Evolutionary conservation across 2,113 vertebrate species (phyloP), one percentile per base, ranked within the genome.

Genomic region (Alethe castanea): DNA sequence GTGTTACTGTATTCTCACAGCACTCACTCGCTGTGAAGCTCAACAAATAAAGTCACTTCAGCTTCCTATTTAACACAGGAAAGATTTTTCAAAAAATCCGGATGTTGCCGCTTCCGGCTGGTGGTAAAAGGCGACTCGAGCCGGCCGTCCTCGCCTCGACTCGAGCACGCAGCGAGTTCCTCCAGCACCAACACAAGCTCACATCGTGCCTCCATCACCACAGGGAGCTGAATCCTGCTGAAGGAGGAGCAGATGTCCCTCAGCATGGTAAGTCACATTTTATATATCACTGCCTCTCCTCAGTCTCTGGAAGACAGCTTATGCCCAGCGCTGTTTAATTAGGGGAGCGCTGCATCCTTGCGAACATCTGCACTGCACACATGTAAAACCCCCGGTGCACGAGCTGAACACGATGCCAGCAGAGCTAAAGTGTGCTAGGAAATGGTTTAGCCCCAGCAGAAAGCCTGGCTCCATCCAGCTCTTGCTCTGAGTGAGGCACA

Each of bases 311-410:
- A 2, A 82, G 47, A 40, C 74, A 80, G 73, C 91, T 71, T 29
- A 11, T 69, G 82, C 40, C 38, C 79, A 6, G 70, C 38, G 1
- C 19, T 74, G 91, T 40, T 90, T 89, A 85, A 88, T 83, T 59
- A 91, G 72, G 13, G 64, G 74, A 48, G 14, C 6, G 3, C 31
- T 5, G 86, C 50, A 86, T 52, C 94, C 94, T 72, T 13, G 81
- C 40, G 18, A 94, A 96, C 96, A 96, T 93, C 96, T 97, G 96
- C 77, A 81, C 93, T 8, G 11, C n/a, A 70, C 80, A 92, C 94
- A 65, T 88, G 95, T 54, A 71, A 70, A 95, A 91, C 83, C 66
- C 22, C 48, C 40, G 11, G 45, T 25, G 95, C 83, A 86, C 73
- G 61, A 86, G 90, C 42, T 29, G 40, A 91, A 26, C 57, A 52